These are phyloP conservation scores for Heliconius hewitsoni DNA, from an alignment of 1,140 invertebrate species.

Conservation along the genomic window DNA sequence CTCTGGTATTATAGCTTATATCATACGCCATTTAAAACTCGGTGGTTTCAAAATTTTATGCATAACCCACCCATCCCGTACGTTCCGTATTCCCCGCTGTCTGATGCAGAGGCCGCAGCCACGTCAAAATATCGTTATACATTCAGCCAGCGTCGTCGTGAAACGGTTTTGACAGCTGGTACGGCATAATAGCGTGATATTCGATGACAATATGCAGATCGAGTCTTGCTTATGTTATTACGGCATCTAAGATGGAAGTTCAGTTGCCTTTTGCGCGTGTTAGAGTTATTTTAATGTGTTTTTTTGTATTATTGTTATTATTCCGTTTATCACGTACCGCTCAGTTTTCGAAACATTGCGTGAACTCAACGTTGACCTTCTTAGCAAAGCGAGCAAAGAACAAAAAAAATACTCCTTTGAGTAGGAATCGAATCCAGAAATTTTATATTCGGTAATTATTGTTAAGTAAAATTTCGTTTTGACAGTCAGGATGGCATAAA, in stretches of 20 bases:
- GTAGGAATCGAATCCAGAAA: too few relatives aligned
- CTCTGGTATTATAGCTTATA: slow-evolving; percentile 40
- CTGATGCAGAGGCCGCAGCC: slow-evolving; percentile 45
- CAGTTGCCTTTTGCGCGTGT: too few relatives aligned
- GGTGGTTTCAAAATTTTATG: slow-evolving; percentile 49
- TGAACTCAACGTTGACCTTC: too few relatives aligned
- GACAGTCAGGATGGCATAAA: too few relatives aligned
- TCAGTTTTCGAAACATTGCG: too few relatives aligned
- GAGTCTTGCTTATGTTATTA: slow-evolving; percentile 30
- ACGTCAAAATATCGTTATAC: slow-evolving; percentile 45
- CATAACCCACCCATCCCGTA: slow-evolving; percentile 50
- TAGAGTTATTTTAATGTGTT: too few relatives aligned
- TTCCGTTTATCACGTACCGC: too few relatives aligned
- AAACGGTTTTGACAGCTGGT: slow-evolving; percentile 50
- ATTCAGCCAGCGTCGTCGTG: slow-evolving; percentile 40
- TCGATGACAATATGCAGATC: slow-evolving; percentile 47
- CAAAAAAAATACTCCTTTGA: too few relatives aligned
- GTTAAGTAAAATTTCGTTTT: too few relatives aligned
- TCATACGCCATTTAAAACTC: slow-evolving; percentile 40
- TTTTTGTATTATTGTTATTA: too few relatives aligned
- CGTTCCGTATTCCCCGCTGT: slow-evolving; percentile 45
- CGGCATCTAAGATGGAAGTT: slow-evolving; percentile 17
- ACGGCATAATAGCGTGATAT: slow-evolving; percentile 42
- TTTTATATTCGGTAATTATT: too few relatives aligned
- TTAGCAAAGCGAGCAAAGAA: too few relatives aligned